Base-by-base conservation (phyloP, 2,797 vertebrate genomes). In the Pelodytes ibericus region DNA sequence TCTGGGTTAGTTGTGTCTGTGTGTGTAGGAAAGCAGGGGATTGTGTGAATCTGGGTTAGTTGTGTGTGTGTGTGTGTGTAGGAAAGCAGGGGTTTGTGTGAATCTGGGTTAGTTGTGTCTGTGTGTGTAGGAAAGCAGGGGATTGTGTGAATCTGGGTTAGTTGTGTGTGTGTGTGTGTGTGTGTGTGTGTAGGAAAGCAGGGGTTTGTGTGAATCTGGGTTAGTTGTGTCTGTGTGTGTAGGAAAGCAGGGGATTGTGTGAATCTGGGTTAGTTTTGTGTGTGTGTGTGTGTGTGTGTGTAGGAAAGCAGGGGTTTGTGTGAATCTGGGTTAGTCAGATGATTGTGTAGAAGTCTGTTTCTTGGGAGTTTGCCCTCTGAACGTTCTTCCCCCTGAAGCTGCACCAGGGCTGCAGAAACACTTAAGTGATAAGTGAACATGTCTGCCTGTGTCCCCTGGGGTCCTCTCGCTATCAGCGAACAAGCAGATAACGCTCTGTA, bases 401-500 rank as follows among this genome's bases (percentile, higher is more conserved):
- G 63, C 39, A 66, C 63, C 39, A 44, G 63, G 39, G 63, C 39
- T 66, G 39, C 63, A 66, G 63, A 66, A 66, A 49, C 41, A 49
- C 41, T 66, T 66, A 64, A 47, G 60, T 63, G 60, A 63, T 63
- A 63, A 63, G 63, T 47, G 39, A 49, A 66, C 63, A 66, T 66
- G 63, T 66, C 63, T 66, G 63, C 29, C 24, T 66, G 41, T n/a
- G 41, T 66, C 63, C 63, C 63, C 63, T 11, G 63, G 33, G 63
- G 63, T 25, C 63, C 63, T 49, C 63, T 66, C 63, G 39, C 63
- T 66, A 66, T 66, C 63, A 66, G 41, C 44, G 39, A 66, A 49
- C 41, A 66, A 66, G 63, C 63, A 66, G 63, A 66, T 66, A 66
- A 66, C 22, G 39, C 63, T 66, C 24, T 66, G 63, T 66, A 66